phyloP scores from a whole-genome alignment of 92 coral and sea anemone genomes.

The Umimayanthus chanpuru region DNA sequence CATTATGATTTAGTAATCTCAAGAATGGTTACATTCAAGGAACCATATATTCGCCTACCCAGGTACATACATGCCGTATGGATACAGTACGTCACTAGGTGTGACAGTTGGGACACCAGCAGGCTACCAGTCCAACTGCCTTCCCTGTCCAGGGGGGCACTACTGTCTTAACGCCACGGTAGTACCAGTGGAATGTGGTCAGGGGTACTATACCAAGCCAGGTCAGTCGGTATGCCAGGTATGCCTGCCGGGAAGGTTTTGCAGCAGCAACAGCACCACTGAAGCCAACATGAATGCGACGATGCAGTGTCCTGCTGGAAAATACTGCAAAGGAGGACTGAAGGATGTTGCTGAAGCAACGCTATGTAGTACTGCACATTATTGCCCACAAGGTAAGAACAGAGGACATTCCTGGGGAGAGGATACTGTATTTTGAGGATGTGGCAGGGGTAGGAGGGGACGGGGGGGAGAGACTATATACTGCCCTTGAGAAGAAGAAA shows the following conservation, averaged over 20 bases:
- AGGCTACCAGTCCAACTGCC: conserved; percentile 81
- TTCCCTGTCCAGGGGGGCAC: conserved; percentile 85
- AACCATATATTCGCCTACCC: not conserved
- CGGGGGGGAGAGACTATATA: too few species aligned
- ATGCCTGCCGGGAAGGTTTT: conserved; percentile 90
- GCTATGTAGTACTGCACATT: conserved; percentile 80
- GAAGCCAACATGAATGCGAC: conserved; percentile 81
- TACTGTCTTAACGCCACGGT: conserved; percentile 92
- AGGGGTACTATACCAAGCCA: conserved; percentile 84
- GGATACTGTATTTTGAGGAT: not conserved
- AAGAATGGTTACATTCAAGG: too few species aligned
- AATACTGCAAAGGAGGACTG: conserved; percentile 83
- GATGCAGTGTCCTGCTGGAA: conserved; percentile 89
- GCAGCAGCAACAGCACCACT: conserved; percentile 87
- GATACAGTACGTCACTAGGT: conserved; percentile 59
- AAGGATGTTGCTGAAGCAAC: conserved; percentile 82
- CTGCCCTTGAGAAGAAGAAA: too few species aligned
- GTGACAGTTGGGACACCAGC: conserved; percentile 74
- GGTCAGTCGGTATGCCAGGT: conserved; percentile 94
- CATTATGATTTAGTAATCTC: too few species aligned
- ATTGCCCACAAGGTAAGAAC: conserved; percentile 89
- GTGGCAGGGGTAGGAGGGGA: not conserved
- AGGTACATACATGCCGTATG: conserved; percentile 98
- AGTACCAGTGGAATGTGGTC: conserved; percentile 84
- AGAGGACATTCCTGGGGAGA: not conserved